These are phyloP conservation scores for Platysteira castanea DNA, from an alignment of 2,113 vertebrate genomes.

Conservation along the genomic window DNA sequence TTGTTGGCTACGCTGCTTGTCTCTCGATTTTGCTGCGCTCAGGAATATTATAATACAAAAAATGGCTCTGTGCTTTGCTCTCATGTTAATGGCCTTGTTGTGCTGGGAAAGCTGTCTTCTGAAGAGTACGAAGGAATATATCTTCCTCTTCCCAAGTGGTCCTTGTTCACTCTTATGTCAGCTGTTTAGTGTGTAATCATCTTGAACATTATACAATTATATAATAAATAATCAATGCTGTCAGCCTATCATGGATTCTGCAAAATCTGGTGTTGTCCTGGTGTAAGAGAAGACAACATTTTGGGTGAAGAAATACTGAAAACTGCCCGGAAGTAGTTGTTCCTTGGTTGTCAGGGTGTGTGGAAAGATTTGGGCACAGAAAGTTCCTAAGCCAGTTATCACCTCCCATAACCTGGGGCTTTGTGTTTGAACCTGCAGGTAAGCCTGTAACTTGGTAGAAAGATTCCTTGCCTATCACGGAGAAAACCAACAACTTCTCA, in stretches of 20 bases:
- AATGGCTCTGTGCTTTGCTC: neutral
- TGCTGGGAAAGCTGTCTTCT: no score
- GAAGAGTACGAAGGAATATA: neutral
- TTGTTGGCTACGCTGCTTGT: neutral
- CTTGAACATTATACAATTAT: neutral
- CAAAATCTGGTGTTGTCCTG: neutral
- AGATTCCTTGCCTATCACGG: neutral
- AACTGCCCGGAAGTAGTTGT: rapidly evolving
- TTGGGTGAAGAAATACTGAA: neutral
- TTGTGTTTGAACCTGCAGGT: neutral
- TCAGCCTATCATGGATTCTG: neutral
- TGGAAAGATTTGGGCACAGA: neutral
- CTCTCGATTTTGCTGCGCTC: neutral
- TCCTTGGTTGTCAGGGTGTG: neutral
- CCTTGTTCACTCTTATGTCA: neutral
- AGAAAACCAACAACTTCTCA: neutral
- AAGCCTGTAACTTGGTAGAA: neutral
- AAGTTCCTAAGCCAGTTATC: rapidly evolving
- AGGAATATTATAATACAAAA: neutral
- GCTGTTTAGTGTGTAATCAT: neutral
- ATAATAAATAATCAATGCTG: neutral
- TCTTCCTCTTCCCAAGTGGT: neutral
- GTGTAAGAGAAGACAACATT: neutral
- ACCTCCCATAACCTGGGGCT: neutral
- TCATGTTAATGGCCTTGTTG: neutral